Conservation (phyloP, 2,113 vertebrate species). For the Phyllostomus hastatus region DNA sequence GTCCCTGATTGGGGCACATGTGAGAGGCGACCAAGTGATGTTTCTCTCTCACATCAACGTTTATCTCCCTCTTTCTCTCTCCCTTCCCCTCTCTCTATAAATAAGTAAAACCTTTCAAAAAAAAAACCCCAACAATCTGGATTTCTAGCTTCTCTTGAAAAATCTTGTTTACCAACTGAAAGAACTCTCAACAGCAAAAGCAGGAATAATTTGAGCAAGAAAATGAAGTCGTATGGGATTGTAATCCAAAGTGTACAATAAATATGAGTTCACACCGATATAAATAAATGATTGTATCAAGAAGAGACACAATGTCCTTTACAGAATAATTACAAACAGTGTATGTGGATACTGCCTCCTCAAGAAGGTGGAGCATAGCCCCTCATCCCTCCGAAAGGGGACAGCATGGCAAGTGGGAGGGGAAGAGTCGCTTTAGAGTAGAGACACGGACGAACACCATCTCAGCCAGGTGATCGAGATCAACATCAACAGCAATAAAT, state of each 20-base stretch:
- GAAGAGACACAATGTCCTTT: not conserved
- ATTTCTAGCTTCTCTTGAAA: conserved; percentile 17
- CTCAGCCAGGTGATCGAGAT: not conserved
- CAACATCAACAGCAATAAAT: not conserved
- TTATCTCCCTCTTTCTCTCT: too few relatives aligned
- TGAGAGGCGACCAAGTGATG: too few relatives aligned
- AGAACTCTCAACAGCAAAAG: not conserved
- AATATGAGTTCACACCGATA: not conserved
- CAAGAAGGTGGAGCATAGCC: not conserved
- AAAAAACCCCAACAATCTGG: not conserved
- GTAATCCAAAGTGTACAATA: not conserved
- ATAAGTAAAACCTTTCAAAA: too few relatives aligned
- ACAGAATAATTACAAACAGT: not conserved
- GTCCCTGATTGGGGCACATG: too few relatives aligned
- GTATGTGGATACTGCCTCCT: not conserved
- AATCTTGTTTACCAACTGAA: not conserved
- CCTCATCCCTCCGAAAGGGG: not conserved
- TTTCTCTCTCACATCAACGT: too few relatives aligned
- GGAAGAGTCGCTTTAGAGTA: not conserved
- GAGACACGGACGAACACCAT: not conserved
- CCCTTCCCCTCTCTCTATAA: too few relatives aligned
- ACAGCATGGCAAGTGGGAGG: not conserved
- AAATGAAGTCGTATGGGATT: not conserved
- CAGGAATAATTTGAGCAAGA: not conserved
- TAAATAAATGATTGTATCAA: not conserved